Base-by-base conservation (phyloP, 2,113 vertebrate genomes). In the Callithrix jacchus region DNA sequence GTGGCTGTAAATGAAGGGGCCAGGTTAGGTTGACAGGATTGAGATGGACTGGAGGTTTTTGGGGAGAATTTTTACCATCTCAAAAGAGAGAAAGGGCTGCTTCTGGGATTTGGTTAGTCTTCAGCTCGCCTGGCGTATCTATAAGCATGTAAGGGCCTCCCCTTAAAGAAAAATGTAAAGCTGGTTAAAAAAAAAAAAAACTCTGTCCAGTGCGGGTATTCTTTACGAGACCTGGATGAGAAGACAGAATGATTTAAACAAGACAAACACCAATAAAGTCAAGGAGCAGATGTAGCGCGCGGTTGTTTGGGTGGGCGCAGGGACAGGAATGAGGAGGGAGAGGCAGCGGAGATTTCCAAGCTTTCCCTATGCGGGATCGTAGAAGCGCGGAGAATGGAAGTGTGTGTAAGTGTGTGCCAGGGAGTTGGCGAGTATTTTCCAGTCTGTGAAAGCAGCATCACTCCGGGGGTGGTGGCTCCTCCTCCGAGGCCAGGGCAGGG, bases 241-340 rank as follows among this genome's bases (percentile, higher is more conserved):
- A 64, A 97, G 83, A 79, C 58, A 68, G n/a, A 88, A 87, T 70
- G 93, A 93, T 90, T 98, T 94, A 97, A 97, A 98, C 90, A 73
- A 87, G 79, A 81, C 83, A 88, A 92, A 97, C 95, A 88, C 49
- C 81, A 70, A 61, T 86, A 42, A 95, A 96, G 95, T 95, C 74
- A 85, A 32, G 5, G 8, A 95, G 89, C 89, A 87, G 91, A 58
- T 52, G 87, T 32, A 66, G 89, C 74, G 91, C 76, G 45, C 94
- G 16, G 90, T 25, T 87, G 84, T 93, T 95, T 73, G 84, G 91
- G 91, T 54, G 23, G 80, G 95, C 93, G 20, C 71, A 87, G 91
- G 96, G 66, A 76, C 79, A 83, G 66, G 70, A 64, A 95, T 13
- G 56, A 84, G 89, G 96, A 88, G 96, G 89, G 14, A 30, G 42